A percentile compares a stretch with the other conserved stretches of the same genome.
phyloP scores from a whole-genome alignment of 2,888 invertebrate genomes.

The Acanthococcus lagerstroemiae region DNA sequence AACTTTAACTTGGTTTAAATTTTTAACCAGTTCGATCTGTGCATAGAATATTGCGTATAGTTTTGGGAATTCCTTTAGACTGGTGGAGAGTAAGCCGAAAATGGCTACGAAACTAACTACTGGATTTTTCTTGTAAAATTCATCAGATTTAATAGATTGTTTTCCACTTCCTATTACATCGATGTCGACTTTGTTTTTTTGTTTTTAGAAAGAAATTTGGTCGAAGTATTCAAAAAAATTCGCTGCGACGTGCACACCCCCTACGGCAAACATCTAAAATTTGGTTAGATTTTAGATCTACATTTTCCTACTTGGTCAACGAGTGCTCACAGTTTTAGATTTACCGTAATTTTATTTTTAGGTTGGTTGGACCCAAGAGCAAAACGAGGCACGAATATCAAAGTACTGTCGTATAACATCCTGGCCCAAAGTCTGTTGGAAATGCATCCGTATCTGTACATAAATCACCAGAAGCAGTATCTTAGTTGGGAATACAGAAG shows the following conservation, averaged over 20 bases:
- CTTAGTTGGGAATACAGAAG: conserved; percentile 63
- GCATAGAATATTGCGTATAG: no score
- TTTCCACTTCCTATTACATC: neutral
- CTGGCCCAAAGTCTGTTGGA: conserved; percentile 72
- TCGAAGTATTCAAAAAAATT: conserved; percentile 1
- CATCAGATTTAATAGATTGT: no score
- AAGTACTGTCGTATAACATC: conserved; percentile 58
- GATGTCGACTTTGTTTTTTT: conserved; percentile 2
- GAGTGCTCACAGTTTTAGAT: no score
- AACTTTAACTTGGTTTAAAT: no score
- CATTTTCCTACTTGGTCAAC: no score
- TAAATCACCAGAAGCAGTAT: conserved; percentile 47
- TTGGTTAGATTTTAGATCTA: neutral
- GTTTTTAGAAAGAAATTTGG: conserved; percentile 2
- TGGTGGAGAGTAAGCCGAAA: neutral
- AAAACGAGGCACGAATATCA: neutral
- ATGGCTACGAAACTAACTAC: neutral
- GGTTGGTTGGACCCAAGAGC: neutral
- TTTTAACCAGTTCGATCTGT: no score
- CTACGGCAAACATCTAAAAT: conserved; percentile 20
- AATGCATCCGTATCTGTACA: conserved; percentile 63
- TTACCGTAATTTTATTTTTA: neutral
- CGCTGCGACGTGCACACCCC: conserved; percentile 9
- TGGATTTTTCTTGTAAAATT: no score
- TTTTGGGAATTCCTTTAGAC: no score